Percentiles rank a stretch among this genome's conserved stretches.
These are phyloP conservation scores for Philhelius pedissequus DNA, from an alignment of 2,888 invertebrate genomes.

Conservation along the genomic window DNA sequence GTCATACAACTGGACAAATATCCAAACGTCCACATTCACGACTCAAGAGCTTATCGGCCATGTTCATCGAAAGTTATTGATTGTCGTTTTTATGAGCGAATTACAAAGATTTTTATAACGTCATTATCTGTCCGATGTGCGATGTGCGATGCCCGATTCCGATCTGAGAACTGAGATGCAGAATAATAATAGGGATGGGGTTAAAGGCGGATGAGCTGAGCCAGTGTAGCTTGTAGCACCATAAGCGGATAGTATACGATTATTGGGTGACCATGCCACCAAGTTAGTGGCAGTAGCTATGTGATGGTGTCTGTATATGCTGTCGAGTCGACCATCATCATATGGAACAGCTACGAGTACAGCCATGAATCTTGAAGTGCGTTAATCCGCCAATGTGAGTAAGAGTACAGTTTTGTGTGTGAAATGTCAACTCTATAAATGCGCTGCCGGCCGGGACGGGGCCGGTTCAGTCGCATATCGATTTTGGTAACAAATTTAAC, in stretches of 20 bases:
- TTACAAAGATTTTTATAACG: constrained; percentile 69
- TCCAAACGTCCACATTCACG: constrained; percentile 50
- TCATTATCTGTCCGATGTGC: constrained; percentile 64
- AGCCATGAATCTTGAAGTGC: constrained; percentile 61
- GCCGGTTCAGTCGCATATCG: constrained; percentile 30
- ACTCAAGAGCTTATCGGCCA: constrained; percentile 65
- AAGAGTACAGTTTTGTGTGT: constrained; percentile 51
- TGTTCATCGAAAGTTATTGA: constrained; percentile 69
- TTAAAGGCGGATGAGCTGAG: constrained; percentile 57
- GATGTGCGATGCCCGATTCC: constrained; percentile 40
- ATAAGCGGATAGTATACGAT: constrained; percentile 51
- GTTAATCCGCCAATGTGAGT: constrained; percentile 65
- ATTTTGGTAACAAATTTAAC: constrained; percentile 76
- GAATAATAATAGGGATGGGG: constrained; percentile 60
- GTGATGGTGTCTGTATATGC: not conserved
- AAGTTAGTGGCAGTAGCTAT: constrained; percentile 33
- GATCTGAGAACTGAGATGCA: constrained; percentile 42
- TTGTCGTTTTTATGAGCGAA: constrained; percentile 69
- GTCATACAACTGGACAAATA: constrained; percentile 35
- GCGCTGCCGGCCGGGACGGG: not conserved
- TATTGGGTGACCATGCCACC: constrained; percentile 52
- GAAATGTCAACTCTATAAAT: constrained; percentile 42
- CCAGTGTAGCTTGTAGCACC: too few relatives aligned
- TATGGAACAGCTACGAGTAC: constrained; percentile 44
- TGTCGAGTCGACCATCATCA: not conserved